These are phyloP conservation scores for Hemibagrus wyckioides DNA, from an alignment of 2,113 vertebrate species.

Conservation along the genomic window DNA sequence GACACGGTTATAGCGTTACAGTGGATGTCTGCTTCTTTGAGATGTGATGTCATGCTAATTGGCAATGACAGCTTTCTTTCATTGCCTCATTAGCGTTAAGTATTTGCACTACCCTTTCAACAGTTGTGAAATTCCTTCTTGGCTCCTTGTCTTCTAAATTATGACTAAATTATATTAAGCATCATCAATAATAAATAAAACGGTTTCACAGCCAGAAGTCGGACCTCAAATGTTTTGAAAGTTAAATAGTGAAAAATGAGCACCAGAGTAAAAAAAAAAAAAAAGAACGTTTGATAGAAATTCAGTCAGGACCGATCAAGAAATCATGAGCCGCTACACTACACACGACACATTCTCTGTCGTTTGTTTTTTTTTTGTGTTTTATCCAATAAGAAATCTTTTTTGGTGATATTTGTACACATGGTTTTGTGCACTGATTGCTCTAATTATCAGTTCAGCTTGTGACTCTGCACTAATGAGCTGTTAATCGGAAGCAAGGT, in stretches of 20 bases:
- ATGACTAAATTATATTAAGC: slow-evolving; percentile 9
- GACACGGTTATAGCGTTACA: background rate
- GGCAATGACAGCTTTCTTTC: background rate
- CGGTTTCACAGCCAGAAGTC: background rate
- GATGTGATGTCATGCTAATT: slow-evolving; percentile 14
- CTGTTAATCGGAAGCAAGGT: slow-evolving; percentile 34
- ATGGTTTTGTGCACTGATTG: background rate
- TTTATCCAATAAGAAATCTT: background rate
- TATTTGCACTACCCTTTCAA: background rate
- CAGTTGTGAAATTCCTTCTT: slow-evolving; percentile 12
- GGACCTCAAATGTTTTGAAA: background rate
- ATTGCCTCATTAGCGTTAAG: background rate
- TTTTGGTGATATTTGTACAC: background rate
- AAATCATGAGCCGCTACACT: background rate
- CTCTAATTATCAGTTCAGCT: slow-evolving; percentile 23
- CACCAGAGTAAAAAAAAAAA: background rate
- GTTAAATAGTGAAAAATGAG: background rate
- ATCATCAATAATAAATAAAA: slow-evolving; percentile 9
- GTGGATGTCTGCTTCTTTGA: background rate
- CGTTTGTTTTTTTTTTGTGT: background rate
- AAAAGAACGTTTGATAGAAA: background rate
- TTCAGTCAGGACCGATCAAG: background rate
- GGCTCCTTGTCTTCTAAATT: slow-evolving; percentile 5
- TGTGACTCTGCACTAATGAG: slow-evolving; percentile 43
- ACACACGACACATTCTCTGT: background rate